Evolutionary conservation across 1,140 invertebrate species (phyloP).

Genomic region (Drosophila subobscura): DNA sequence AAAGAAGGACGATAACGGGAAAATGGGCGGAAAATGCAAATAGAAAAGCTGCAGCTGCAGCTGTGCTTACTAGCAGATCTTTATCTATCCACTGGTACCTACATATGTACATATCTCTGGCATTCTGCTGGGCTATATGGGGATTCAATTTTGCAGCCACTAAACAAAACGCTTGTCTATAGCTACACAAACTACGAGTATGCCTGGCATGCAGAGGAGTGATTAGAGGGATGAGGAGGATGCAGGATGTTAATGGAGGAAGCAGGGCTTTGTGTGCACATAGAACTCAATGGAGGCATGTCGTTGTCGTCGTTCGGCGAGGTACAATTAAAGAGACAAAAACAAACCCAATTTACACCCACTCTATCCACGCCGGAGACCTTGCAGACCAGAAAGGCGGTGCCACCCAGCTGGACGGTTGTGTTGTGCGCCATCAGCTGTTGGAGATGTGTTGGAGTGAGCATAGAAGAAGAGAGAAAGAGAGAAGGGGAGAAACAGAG

Average conservation of each 20-base stretch:
- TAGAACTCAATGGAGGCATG: slow-evolving; percentile 12
- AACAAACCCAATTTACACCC: slow-evolving; percentile 84
- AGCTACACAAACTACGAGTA: no score
- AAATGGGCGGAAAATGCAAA: slow-evolving; percentile 41
- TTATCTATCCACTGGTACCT: no score
- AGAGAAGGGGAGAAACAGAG: slow-evolving; percentile 21
- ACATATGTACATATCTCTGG: not conserved
- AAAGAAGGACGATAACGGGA: slow-evolving; percentile 8
- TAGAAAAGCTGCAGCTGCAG: slow-evolving; percentile 34
- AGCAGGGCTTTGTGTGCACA: slow-evolving; percentile 11
- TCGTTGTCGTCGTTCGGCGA: slow-evolving; percentile 28
- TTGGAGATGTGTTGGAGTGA: slow-evolving; percentile 18
- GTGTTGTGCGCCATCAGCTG: slow-evolving; percentile 91
- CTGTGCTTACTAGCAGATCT: slow-evolving; percentile 16
- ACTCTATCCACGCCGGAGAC: slow-evolving; percentile 85
- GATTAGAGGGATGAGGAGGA: not conserved
- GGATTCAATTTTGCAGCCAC: slow-evolving; percentile 48
- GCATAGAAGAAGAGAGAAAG: slow-evolving; percentile 3
- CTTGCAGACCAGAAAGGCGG: slow-evolving; percentile 93
- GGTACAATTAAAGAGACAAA: slow-evolving; percentile 72
- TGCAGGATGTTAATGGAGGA: not conserved
- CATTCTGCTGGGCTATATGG: slow-evolving; percentile 7
- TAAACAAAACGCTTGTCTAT: slow-evolving; percentile 25
- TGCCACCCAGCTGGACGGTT: slow-evolving; percentile 92
- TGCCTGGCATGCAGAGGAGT: slow-evolving; percentile 12